Conservation (phyloP, 2,797 vertebrate species). For the Bradypodion ventrale region DNA sequence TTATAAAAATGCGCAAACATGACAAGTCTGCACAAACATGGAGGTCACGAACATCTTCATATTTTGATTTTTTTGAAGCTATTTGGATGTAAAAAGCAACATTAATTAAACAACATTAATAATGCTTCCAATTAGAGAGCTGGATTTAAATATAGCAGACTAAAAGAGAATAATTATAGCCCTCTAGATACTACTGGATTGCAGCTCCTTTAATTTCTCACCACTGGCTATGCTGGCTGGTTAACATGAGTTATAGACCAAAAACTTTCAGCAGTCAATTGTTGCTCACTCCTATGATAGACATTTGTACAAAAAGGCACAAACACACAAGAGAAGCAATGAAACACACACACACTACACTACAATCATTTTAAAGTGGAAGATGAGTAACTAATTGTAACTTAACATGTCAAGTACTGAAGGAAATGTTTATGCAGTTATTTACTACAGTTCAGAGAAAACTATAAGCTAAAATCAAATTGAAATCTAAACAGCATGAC, state of each 20-base stretch:
- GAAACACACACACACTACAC: not conserved
- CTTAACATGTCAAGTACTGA: not conserved
- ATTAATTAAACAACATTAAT: not conserved
- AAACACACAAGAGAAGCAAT: not conserved
- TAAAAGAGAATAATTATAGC: not conserved
- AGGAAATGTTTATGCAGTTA: not conserved
- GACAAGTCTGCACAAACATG: conserved; percentile 89
- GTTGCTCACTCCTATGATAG: not conserved
- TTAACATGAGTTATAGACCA: not conserved
- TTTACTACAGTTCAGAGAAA: not conserved
- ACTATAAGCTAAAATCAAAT: not conserved
- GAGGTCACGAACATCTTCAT: conserved; percentile 88
- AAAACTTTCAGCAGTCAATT: not conserved
- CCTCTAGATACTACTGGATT: not conserved
- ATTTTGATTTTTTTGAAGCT: conserved; percentile 85
- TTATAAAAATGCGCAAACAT: conserved; percentile 90
- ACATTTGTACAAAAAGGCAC: not conserved
- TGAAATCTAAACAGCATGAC: not conserved
- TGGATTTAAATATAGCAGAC: not conserved
- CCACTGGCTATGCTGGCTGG: not conserved
- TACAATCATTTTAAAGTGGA: not conserved
- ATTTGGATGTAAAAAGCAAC: conserved; percentile 40
- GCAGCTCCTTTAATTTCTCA: not conserved
- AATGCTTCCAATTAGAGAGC: not conserved
- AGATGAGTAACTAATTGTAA: not conserved